Evolutionary conservation across 2,113 vertebrate species (phyloP).

Genomic region (Charadrius vociferus): DNA sequence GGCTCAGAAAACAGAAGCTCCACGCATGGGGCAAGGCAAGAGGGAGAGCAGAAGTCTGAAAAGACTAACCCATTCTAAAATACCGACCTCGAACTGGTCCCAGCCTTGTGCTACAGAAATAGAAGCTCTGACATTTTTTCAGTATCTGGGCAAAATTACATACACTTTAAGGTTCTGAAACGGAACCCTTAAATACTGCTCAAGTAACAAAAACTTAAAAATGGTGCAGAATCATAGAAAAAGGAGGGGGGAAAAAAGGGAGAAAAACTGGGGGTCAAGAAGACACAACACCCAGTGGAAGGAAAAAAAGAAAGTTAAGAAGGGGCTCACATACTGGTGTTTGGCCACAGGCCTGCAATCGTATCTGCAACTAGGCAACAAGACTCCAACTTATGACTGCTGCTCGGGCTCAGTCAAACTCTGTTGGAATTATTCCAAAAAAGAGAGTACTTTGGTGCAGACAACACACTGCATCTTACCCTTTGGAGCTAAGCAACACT

Average conservation of each 20-base stretch:
- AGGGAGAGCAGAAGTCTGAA: neutral
- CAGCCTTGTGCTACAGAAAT: rapidly evolving
- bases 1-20: neutral
- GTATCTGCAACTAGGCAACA: neutral
- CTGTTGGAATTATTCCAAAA: neutral
- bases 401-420: neutral
- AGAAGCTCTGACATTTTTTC: neutral
- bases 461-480: neutral
- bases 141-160: neutral
- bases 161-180: neutral
- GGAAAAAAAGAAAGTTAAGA: neutral
- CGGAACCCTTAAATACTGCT: neutral
- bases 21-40: rapidly evolving
- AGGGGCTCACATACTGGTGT: too few relatives aligned
- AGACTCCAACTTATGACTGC: neutral
- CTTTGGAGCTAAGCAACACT: neutral
- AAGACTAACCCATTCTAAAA: neutral
- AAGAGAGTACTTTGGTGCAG: neutral
- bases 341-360: neutral
- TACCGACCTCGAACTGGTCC: neutral
- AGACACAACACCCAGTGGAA: neutral
- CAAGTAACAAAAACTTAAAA: neutral
- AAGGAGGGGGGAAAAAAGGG: neutral
- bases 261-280: neutral
- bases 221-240: too few relatives aligned